phyloP scores from a whole-genome alignment of 2,888 invertebrate species.

The Leptopilina syphax region DNA sequence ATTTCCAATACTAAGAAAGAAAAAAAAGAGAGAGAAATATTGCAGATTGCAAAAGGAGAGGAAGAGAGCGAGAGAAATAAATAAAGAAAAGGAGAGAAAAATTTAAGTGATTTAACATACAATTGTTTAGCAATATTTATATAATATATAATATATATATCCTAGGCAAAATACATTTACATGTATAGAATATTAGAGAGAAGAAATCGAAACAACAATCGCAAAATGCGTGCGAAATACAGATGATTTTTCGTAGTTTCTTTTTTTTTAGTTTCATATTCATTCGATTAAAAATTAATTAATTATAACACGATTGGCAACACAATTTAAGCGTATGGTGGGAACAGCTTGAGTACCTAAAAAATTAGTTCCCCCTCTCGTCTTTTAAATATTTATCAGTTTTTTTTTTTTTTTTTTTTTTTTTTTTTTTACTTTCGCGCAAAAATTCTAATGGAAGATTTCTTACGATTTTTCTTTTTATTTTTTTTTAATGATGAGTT shows the following conservation, averaged over 20 bases:
- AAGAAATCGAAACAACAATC: slow-evolving; percentile 44
- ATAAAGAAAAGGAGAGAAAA: slow-evolving; percentile 39
- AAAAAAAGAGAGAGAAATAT: background rate
- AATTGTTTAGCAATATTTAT: slow-evolving; percentile 42
- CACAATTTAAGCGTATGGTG: slow-evolving; percentile 73
- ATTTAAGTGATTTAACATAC: slow-evolving; percentile 21
- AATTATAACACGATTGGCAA: slow-evolving; percentile 71
- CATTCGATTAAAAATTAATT: slow-evolving; percentile 58
- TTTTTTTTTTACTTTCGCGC: slow-evolving; percentile 47
- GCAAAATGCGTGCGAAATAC: slow-evolving; percentile 54
- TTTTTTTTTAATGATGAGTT: slow-evolving; percentile 19
- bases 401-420: slow-evolving; percentile 47
- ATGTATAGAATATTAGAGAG: slow-evolving; percentile 40
- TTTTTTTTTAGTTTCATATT: too few species aligned
- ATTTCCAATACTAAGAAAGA: background rate
- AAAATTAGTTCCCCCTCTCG: slow-evolving; percentile 39
- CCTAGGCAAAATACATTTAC: slow-evolving; percentile 52
- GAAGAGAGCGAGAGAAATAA: slow-evolving; percentile 51
- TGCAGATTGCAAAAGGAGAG: slow-evolving; percentile 28
- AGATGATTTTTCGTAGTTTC: slow-evolving; percentile 51
- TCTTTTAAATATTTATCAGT: slow-evolving; percentile 47
- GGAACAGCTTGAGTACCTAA: slow-evolving; percentile 67
- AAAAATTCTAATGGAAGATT: slow-evolving; percentile 54
- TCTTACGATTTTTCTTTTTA: slow-evolving; percentile 28
- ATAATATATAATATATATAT: slow-evolving; percentile 5